These are phyloP conservation scores for Manduca sexta DNA, from an alignment of 1,140 invertebrate species.

Conservation along the genomic window DNA sequence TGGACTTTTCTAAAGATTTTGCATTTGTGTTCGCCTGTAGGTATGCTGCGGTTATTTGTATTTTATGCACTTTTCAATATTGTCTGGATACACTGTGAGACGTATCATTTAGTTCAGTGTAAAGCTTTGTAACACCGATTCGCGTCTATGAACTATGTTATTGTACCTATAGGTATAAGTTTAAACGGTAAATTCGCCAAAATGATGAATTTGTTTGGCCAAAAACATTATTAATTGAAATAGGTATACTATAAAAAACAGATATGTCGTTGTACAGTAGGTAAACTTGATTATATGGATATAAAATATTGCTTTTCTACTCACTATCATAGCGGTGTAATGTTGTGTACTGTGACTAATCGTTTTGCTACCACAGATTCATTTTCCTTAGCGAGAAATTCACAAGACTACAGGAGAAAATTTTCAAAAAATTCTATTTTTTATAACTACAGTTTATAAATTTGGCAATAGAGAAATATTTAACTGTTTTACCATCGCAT, in stretches of 20 bases:
- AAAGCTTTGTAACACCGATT: not conserved
- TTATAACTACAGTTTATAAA: constrained; percentile 54
- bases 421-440: constrained; percentile 44
- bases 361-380: constrained; percentile 37
- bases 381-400: constrained; percentile 32
- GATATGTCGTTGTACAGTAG: constrained; percentile 61
- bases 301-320: constrained; percentile 65
- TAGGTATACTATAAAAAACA: constrained; percentile 58
- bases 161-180: constrained; percentile 23
- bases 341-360: constrained; percentile 38
- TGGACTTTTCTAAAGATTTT: no score
- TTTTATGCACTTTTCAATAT: no score
- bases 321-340: constrained; percentile 52
- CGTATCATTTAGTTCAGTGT: not conserved
- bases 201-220: constrained; percentile 35
- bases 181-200: constrained; percentile 44
- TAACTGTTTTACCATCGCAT: constrained; percentile 42
- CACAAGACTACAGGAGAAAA: constrained; percentile 52
- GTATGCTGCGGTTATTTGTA: no score
- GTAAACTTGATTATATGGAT: constrained; percentile 43
- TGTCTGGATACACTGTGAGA: not conserved
- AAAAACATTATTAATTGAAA: constrained; percentile 30
- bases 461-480: constrained; percentile 56
- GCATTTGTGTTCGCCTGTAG: no score
- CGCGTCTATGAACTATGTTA: constrained; percentile 1